Evolutionary conservation across 2,888 invertebrate genomes (phyloP).

Genomic region (Crematogaster levior): DNA sequence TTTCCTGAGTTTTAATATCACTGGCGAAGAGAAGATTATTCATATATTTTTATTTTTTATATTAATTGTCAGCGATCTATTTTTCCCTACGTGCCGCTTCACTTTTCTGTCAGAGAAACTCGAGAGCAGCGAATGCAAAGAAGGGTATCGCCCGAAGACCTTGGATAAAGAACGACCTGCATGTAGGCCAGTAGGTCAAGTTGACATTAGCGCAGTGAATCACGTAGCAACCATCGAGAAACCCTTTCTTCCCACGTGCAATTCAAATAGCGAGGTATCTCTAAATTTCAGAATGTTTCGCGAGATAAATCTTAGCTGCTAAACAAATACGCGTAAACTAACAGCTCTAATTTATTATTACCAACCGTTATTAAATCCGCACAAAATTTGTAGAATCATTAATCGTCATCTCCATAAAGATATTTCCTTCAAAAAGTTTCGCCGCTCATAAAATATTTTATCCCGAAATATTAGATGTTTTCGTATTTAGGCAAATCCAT

Average conservation of each 20-base stretch:
- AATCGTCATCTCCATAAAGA: not conserved
- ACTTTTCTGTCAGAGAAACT: constrained; percentile 11
- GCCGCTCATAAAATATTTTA: not conserved
- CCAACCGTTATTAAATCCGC: not conserved
- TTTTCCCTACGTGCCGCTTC: not conserved
- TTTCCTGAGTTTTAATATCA: too few relatives aligned
- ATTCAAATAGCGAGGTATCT: not conserved
- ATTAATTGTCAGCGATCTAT: not conserved
- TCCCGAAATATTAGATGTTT: not conserved
- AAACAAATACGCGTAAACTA: constrained; percentile 42
- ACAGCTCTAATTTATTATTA: constrained; percentile 5
- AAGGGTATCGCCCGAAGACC: constrained; percentile 60
- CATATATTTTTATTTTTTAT: too few relatives aligned
- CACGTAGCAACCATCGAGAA: constrained; percentile 55
- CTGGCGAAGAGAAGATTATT: too few relatives aligned
- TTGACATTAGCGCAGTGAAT: constrained; percentile 59
- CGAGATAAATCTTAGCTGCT: constrained; percentile 30
- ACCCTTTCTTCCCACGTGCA: constrained; percentile 27
- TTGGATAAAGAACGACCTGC: constrained; percentile 52
- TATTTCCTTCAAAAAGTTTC: not conserved
- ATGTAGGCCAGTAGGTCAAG: constrained; percentile 69
- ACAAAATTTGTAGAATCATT: not conserved
- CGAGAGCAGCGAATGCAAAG: constrained; percentile 22
- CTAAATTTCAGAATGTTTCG: constrained; percentile 45
- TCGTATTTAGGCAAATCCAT: not conserved